Percentiles rank a stretch among this genome's conserved stretches.
These are phyloP conservation scores for Mesocricetus auratus DNA, from an alignment of 2,113 vertebrate species.

Conservation along the genomic window DNA sequence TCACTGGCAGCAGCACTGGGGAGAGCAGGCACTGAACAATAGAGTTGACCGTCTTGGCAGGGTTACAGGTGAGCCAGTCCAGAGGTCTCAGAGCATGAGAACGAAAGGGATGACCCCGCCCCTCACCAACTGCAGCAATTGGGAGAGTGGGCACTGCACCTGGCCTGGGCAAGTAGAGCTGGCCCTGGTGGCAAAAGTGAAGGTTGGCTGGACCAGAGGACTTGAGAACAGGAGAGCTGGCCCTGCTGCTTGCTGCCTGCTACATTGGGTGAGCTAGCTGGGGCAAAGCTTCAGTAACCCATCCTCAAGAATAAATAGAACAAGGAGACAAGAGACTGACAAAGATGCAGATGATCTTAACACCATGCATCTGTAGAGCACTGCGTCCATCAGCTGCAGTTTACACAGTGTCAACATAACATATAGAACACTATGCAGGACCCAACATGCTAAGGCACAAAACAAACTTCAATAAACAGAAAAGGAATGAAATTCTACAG, in stretches of 20 bases:
- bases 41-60: neutral
- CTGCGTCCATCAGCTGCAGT: neutral
- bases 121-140: neutral
- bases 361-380: neutral
- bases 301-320: neutral
- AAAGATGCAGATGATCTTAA: neutral
- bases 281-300: neutral
- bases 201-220: neutral
- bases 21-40: neutral
- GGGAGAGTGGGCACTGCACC: neutral
- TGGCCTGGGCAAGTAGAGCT: neutral
- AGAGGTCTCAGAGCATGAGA: neutral
- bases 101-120: neutral
- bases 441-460: neutral
- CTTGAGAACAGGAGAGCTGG: neutral
- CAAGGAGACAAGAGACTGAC: neutral
- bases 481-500: neutral
- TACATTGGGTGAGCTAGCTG: neutral
- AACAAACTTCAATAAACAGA: neutral
- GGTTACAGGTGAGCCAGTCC: neutral
- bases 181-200: neutral
- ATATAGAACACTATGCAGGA: neutral
- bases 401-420: neutral
- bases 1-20: fast-evolving
- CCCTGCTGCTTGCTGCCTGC: neutral